Evolutionary conservation across 2,113 vertebrate genomes (phyloP).

Genomic region (Nothoprocta pentlandii): DNA sequence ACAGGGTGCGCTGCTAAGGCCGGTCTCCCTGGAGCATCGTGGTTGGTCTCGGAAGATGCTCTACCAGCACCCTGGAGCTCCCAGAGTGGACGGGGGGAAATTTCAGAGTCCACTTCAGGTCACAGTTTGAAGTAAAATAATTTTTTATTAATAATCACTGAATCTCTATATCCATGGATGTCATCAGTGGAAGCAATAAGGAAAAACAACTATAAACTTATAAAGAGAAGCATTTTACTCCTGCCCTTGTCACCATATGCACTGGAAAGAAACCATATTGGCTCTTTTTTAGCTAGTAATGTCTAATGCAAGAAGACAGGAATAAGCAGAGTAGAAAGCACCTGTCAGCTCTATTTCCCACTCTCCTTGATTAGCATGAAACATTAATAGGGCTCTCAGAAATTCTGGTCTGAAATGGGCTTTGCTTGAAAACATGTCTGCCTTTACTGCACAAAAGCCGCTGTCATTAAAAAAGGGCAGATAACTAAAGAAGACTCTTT

Average conservation of each 20-base stretch:
- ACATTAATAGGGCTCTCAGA: slow-evolving; percentile 96
- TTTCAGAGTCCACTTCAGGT: slow-evolving; percentile 9
- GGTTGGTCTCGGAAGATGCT: slow-evolving; percentile 17
- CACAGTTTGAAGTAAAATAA: slow-evolving; percentile 36
- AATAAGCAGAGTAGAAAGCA: slow-evolving; percentile 98
- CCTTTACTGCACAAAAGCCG: slow-evolving; percentile 80
- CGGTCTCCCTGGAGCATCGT: neutral
- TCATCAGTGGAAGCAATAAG: slow-evolving; percentile 59
- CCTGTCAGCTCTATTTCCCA: slow-evolving; percentile 95
- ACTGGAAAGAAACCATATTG: slow-evolving; percentile 80
- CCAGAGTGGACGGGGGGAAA: slow-evolving; percentile 7
- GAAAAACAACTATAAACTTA: slow-evolving; percentile 78
- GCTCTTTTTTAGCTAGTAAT: slow-evolving; percentile 82
- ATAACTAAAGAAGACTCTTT: slow-evolving; percentile 81
- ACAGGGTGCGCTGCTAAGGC: neutral
- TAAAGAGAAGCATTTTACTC: slow-evolving; percentile 82
- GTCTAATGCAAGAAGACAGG: slow-evolving; percentile 94
- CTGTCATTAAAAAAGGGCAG: slow-evolving; percentile 80
- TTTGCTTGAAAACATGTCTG: slow-evolving; percentile 83
- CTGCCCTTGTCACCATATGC: slow-evolving; percentile 75
- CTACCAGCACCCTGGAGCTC: neutral
- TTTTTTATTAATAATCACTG: slow-evolving; percentile 65
- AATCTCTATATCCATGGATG: slow-evolving; percentile 35
- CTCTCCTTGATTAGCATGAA: slow-evolving; percentile 98
- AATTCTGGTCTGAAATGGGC: slow-evolving; percentile 88